Conservation (phyloP, 2,797 vertebrate genomes). For the Acanthornis magna region DNA sequence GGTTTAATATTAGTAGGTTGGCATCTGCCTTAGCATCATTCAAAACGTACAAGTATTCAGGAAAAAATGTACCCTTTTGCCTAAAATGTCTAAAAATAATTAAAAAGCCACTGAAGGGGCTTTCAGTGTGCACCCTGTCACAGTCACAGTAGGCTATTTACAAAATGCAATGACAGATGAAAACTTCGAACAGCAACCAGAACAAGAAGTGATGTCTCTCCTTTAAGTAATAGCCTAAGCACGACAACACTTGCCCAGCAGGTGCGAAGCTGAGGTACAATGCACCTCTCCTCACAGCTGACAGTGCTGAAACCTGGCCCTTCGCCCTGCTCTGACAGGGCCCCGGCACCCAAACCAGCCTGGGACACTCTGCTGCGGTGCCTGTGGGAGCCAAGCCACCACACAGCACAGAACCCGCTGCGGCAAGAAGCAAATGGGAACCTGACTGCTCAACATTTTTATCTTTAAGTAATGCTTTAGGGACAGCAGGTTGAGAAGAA, state of each 20-base stretch:
- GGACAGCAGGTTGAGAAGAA: not conserved
- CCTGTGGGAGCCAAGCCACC: not conserved
- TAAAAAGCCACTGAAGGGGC: not conserved
- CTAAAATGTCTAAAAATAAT: not conserved
- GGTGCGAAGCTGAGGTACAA: not conserved
- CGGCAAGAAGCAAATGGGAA: not conserved
- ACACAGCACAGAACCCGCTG: not conserved
- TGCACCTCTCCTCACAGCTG: not conserved
- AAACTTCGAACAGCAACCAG: not conserved
- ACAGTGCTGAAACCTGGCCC: not conserved
- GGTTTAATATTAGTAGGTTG: not conserved
- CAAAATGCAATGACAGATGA: not conserved
- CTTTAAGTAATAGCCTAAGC: not conserved
- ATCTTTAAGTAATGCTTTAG: not conserved
- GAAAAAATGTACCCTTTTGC: not conserved
- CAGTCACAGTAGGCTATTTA: not conserved
- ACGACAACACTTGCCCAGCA: slow-evolving; percentile 1
- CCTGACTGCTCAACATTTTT: not conserved
- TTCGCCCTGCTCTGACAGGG: not conserved
- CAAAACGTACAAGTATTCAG: not conserved
- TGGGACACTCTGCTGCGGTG: not conserved
- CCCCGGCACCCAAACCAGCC: not conserved
- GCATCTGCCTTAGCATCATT: not conserved
- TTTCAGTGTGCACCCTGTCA: not conserved
- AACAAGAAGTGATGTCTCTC: not conserved